Base-by-base conservation (phyloP, 2,797 vertebrate genomes). In the Astyanax mexicanus region DNA sequence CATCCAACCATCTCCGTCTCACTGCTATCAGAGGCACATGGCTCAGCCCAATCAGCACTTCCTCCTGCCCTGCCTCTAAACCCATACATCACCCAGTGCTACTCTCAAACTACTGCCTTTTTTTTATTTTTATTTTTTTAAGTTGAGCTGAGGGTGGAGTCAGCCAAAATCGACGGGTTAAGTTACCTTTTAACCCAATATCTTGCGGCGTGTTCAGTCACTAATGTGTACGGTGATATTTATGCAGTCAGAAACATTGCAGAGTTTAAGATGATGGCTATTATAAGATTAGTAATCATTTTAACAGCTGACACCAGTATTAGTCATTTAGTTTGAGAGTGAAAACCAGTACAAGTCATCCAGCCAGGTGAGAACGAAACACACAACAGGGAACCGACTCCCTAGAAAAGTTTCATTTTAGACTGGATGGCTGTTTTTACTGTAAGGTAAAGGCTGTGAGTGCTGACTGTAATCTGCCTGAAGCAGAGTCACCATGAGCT, bases 371-470 rank as follows among this genome's bases (percentile, higher is more conserved):
- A 51, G 55, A 61, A 60, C 21, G 32, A 45, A 15, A 7, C 4
- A 7, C 4, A 75, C 23, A 6, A 17, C 25, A 70, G 37, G 68
- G 45, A 69, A 70, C n/a, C n/a, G n/a, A 58, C 12, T 35, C 38
- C 27, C 0, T 17, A 17, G n/a, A n/a, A 71, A 15, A 62, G 66
- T 76, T 76, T 77, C 58, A 40, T 21, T 78, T 44, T 61, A 27
- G 66, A 7, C n/a, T 64, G 44, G 38, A 21, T 12, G 8, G 60
- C 0, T 3, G 12, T 19, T 44, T 45, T 78, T 72, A 72, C 62
- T 23, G 70, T 78, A 78, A 72, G 10, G 29, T 42, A 51, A 23
- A 29, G 35, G 32, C 42, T 35, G 67, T 29, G 62, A n/a, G 23
- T 21, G 2, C 27, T 69, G 55, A 62, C 55, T n/a, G 69, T 67